Conservation (phyloP, 1,140 invertebrate genomes). For the Phymorhynchus buccinoides region DNA sequence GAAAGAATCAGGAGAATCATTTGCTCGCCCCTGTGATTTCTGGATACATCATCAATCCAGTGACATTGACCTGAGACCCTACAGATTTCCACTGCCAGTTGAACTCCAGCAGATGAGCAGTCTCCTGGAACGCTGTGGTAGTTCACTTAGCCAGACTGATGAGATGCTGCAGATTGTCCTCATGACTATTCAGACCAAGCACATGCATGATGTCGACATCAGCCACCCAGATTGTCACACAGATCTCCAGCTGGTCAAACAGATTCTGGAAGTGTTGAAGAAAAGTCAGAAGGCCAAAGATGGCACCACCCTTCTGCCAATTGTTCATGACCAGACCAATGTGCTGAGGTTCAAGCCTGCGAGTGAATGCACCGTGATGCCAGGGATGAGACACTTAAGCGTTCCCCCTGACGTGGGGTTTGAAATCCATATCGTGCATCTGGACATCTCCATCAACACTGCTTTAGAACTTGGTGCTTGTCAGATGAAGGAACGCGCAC, state of each 20-base stretch:
- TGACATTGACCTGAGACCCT: slow-evolving; percentile 30
- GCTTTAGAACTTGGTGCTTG: slow-evolving; percentile 58
- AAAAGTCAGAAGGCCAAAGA: neutral
- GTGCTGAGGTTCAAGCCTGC: slow-evolving; percentile 42
- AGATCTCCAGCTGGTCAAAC: slow-evolving; percentile 34
- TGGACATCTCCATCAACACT: slow-evolving; percentile 52
- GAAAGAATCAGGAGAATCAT: neutral
- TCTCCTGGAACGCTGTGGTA: slow-evolving; percentile 37
- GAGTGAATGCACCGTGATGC: slow-evolving; percentile 47
- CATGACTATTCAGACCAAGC: slow-evolving; percentile 29
- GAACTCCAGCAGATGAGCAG: neutral
- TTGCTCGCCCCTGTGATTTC: slow-evolving; percentile 30
- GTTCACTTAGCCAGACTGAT: slow-evolving; percentile 48
- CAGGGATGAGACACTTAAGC: slow-evolving; percentile 5
- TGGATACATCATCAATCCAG: neutral
- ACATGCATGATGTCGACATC: neutral
- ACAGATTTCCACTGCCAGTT: slow-evolving; percentile 26
- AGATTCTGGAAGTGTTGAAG: slow-evolving; percentile 37
- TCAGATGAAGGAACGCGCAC: slow-evolving; percentile 50
- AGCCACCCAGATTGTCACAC: neutral
- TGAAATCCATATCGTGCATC: slow-evolving; percentile 55
- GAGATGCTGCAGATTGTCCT: slow-evolving; percentile 29
- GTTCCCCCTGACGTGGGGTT: slow-evolving; percentile 40
- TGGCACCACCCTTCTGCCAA: slow-evolving; percentile 43
- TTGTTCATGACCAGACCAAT: slow-evolving; percentile 30